These are phyloP conservation scores for Hyposoter didymator DNA, from an alignment of 2,888 invertebrate genomes.

Conservation along the genomic window DNA sequence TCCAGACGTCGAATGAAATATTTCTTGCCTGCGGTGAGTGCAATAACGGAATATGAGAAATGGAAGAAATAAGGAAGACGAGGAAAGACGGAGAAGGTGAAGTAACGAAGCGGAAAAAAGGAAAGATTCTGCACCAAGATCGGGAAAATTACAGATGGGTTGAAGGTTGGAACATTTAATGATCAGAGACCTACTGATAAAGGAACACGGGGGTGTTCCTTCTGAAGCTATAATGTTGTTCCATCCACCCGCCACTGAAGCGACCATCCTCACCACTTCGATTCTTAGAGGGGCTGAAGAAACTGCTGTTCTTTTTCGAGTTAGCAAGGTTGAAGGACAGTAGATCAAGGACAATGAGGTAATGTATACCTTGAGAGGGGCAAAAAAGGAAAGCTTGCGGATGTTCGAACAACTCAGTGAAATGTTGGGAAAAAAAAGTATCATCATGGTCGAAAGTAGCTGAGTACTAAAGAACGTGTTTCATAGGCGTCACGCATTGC, in stretches of 20 bases:
- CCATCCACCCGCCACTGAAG: constrained; percentile 37
- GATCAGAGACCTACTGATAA: constrained; percentile 26
- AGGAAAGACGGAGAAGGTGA: not conserved
- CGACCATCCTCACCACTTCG: constrained; percentile 7
- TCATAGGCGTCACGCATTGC: constrained; percentile 23
- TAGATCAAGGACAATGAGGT: not conserved
- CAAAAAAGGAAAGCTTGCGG: constrained; percentile 32
- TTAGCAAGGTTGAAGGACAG: constrained; percentile 14
- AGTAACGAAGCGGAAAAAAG: not conserved
- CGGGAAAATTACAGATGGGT: not conserved
- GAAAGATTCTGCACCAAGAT: constrained; percentile 19
- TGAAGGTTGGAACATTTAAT: not conserved
- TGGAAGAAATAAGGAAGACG: not conserved
- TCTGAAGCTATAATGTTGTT: constrained; percentile 54
- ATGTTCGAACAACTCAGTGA: constrained; percentile 1
- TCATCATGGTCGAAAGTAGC: constrained; percentile 20
- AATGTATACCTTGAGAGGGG: constrained; percentile 46
- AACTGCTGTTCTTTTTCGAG: not conserved
- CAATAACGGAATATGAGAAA: not conserved
- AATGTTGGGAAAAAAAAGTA: constrained; percentile 40
- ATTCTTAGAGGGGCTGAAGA: constrained; percentile 9
- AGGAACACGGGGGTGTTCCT: constrained; percentile 39
- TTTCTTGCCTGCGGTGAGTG: not conserved
- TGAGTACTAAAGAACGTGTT: constrained; percentile 35
- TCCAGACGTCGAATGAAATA: not conserved